A percentile compares a stretch with the other conserved stretches of the same genome.
Conservation (phyloP, 1,140 invertebrate species). For the Drosophila mojavensis region DNA sequence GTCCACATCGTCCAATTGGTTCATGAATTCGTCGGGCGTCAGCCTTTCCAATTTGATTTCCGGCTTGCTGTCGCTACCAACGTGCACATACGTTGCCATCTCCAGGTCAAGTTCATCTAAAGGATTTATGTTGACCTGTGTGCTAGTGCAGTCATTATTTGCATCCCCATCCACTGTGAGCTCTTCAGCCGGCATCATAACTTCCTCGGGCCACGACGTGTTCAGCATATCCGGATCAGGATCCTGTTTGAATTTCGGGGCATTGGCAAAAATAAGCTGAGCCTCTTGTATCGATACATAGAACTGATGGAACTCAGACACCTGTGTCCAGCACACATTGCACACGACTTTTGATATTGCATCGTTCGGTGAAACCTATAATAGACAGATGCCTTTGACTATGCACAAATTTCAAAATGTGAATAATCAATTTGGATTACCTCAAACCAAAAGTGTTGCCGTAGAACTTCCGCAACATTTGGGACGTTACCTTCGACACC, state of each 20-base stretch:
- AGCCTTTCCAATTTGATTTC: slow-evolving; percentile 62
- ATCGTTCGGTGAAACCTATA: slow-evolving; percentile 62
- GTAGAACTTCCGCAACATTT: slow-evolving; percentile 65
- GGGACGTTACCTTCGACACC: slow-evolving; percentile 33
- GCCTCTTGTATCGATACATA: slow-evolving; percentile 77
- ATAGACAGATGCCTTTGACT: neutral
- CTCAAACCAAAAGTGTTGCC: slow-evolving; percentile 80
- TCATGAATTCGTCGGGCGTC: slow-evolving; percentile 48
- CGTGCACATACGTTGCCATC: slow-evolving; percentile 16
- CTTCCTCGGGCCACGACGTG: slow-evolving; percentile 67
- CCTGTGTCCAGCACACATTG: slow-evolving; percentile 74
- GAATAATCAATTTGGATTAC: slow-evolving; percentile 31
- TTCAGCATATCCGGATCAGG: slow-evolving; percentile 59
- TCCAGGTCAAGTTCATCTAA: slow-evolving; percentile 62
- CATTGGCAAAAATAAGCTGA: slow-evolving; percentile 66
- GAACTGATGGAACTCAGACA: slow-evolving; percentile 79
- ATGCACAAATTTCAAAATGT: neutral
- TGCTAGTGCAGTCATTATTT: slow-evolving; percentile 15
- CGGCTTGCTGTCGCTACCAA: slow-evolving; percentile 40
- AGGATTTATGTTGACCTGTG: slow-evolving; percentile 63
- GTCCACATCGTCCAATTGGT: slow-evolving; percentile 48
- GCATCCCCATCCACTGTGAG: slow-evolving; percentile 47
- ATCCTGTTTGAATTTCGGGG: slow-evolving; percentile 61
- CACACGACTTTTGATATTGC: slow-evolving; percentile 75
- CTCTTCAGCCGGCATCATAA: slow-evolving; percentile 64